phyloP scores from a whole-genome alignment of 2,888 invertebrate species.

The Nudaria mundana region DNA sequence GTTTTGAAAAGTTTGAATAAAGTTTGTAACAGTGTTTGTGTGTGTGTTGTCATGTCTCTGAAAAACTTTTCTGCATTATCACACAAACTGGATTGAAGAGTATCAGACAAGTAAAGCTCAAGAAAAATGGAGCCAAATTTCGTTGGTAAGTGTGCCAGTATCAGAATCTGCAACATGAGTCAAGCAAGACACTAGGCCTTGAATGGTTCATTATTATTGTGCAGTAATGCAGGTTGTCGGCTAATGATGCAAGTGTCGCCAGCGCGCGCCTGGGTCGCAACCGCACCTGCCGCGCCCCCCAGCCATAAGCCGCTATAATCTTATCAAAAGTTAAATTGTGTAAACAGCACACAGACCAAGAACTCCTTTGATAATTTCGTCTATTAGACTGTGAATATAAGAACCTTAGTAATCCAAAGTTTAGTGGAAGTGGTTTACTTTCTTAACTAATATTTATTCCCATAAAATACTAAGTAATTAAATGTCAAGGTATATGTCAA shows the following conservation, averaged over 20 bases:
- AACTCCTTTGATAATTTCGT: slow-evolving; percentile 41
- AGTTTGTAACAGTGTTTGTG: slow-evolving; percentile 51
- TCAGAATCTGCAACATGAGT: no score
- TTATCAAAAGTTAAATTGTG: slow-evolving; percentile 50
- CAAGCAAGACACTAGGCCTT: slow-evolving; percentile 42
- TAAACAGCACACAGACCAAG: slow-evolving; percentile 29
- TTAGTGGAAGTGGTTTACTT: no score
- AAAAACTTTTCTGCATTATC: slow-evolving; percentile 54
- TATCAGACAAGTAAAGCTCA: slow-evolving; percentile 29
- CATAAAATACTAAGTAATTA: no score
- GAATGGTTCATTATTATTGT: slow-evolving; percentile 32
- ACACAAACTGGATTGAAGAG: slow-evolving; percentile 51
- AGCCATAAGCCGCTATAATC: slow-evolving; percentile 41
- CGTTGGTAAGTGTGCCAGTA: slow-evolving; percentile 58
- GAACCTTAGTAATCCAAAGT: slow-evolving; percentile 11
- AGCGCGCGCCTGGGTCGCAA: slow-evolving; percentile 6
- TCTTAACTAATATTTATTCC: no score
- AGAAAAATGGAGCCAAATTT: slow-evolving; percentile 62
- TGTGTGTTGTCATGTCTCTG: slow-evolving; percentile 64
- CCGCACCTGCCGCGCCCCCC: slow-evolving; percentile 22
- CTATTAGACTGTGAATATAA: slow-evolving; percentile 35
- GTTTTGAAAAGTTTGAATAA: slow-evolving; percentile 54
- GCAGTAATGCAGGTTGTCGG: slow-evolving; percentile 13
- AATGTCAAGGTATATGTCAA: no score
- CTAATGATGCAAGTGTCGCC: slow-evolving; percentile 32